These are phyloP conservation scores for Limnodromus scolopaceus DNA, from an alignment of 2,797 vertebrate genomes.

Conservation along the genomic window DNA sequence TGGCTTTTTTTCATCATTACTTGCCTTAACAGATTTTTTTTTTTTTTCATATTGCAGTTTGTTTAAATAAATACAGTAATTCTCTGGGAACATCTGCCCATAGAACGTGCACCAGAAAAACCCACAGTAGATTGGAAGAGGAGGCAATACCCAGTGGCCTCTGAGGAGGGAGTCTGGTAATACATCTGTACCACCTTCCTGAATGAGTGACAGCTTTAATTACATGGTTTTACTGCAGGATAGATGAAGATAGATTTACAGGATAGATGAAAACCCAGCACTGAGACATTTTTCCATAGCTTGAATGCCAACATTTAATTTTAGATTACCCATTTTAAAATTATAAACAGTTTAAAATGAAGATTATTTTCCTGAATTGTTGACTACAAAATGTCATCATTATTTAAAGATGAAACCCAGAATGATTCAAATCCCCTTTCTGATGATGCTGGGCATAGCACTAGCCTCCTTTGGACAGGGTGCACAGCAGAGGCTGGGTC, in stretches of 20 bases:
- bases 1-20: constrained; percentile 29
- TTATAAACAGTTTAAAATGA: neutral
- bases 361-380: constrained; percentile 3
- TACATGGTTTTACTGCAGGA: neutral
- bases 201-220: constrained; percentile 5
- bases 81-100: constrained; percentile 8
- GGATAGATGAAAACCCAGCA: neutral
- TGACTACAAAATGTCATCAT: neutral
- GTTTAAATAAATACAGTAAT: constrained; percentile 48
- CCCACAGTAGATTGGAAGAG: neutral
- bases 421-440: neutral
- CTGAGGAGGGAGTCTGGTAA: neutral
- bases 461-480: neutral
- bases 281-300: neutral
- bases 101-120: neutral
- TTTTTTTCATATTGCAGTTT: neutral
- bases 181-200: neutral
- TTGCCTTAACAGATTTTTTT: neutral
- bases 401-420: neutral
- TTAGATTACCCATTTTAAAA: neutral
- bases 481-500: neutral
- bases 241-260: constrained; percentile 17
- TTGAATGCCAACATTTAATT: neutral
- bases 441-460: neutral
- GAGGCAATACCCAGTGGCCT: neutral